These are phyloP conservation scores for Steatornis caripensis DNA, from an alignment of 2,113 vertebrate species.

Conservation along the genomic window DNA sequence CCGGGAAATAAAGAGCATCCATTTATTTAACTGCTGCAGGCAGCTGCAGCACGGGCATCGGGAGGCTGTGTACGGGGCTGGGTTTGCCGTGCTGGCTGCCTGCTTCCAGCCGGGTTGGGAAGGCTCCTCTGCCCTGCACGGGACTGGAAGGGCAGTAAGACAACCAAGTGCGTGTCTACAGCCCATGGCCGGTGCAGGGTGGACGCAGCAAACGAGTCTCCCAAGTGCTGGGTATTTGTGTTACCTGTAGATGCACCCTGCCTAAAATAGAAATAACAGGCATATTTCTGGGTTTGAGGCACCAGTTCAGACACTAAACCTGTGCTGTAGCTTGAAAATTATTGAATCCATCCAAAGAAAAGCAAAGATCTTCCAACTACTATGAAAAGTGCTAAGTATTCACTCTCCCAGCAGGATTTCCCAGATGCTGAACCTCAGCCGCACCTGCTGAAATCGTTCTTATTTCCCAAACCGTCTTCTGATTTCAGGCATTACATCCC, in stretches of 20 bases:
- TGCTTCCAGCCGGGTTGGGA: not conserved
- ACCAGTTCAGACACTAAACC: not conserved
- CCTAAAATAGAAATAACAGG: not conserved
- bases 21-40: not conserved
- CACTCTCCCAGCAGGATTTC: not conserved
- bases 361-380: not conserved
- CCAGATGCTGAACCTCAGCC: not conserved
- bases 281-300: not conserved
- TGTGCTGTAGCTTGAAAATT: not conserved
- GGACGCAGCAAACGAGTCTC: not conserved
- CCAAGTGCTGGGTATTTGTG: not conserved
- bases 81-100: not conserved
- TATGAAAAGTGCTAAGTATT: not conserved
- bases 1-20: not conserved
- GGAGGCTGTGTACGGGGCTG: not conserved
- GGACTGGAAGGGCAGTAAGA: not conserved
- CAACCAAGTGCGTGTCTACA: fast-evolving
- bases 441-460: not conserved
- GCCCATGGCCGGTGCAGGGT: not conserved
- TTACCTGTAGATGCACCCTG: not conserved
- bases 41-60: not conserved
- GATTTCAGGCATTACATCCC: not conserved
- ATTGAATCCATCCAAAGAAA: not conserved
- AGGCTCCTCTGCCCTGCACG: not conserved
- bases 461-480: not conserved